phyloP scores from a whole-genome alignment of 2,888 invertebrate genomes.

The Aphrophora alni region DNA sequence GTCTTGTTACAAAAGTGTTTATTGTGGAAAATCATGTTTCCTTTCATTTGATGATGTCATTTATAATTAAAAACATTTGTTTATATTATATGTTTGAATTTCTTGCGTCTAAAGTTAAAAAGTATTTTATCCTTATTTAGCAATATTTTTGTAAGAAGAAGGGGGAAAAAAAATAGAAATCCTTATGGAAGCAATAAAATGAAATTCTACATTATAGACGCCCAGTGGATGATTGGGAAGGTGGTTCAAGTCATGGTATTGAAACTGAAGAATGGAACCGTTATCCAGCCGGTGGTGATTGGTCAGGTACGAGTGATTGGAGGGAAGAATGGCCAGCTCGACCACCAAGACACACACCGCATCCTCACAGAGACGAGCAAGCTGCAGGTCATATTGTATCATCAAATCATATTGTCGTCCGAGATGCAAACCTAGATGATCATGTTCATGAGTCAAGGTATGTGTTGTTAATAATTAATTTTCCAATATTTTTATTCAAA shows the following conservation, averaged over 20 bases:
- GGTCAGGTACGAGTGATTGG: conserved; percentile 64
- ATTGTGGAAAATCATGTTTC: too few relatives aligned
- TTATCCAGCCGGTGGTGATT: conserved; percentile 26
- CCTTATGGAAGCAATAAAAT: too few relatives aligned
- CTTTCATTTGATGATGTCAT: too few relatives aligned
- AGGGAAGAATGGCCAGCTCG: conserved; percentile 59
- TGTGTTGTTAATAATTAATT: neutral
- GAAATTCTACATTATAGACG: neutral
- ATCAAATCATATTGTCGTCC: conserved; percentile 28
- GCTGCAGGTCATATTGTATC: conserved; percentile 19
- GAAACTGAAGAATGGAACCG: conserved; percentile 31
- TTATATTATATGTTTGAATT: too few relatives aligned
- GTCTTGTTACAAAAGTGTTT: too few relatives aligned
- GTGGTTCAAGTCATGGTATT: conserved; percentile 21
- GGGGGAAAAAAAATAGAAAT: too few relatives aligned
- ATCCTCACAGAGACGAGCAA: conserved; percentile 18
- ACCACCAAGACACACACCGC: conserved; percentile 7
- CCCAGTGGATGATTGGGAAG: conserved; percentile 26
- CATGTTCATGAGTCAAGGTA: conserved; percentile 4
- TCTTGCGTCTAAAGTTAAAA: too few relatives aligned
- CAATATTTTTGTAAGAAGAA: too few relatives aligned
- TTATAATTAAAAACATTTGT: too few relatives aligned
- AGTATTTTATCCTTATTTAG: too few relatives aligned
- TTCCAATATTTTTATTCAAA: neutral
- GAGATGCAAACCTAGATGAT: conserved; percentile 26